These are phyloP conservation scores for Hyperoodon ampullatus DNA, from an alignment of 2,113 vertebrate genomes.

Conservation along the genomic window DNA sequence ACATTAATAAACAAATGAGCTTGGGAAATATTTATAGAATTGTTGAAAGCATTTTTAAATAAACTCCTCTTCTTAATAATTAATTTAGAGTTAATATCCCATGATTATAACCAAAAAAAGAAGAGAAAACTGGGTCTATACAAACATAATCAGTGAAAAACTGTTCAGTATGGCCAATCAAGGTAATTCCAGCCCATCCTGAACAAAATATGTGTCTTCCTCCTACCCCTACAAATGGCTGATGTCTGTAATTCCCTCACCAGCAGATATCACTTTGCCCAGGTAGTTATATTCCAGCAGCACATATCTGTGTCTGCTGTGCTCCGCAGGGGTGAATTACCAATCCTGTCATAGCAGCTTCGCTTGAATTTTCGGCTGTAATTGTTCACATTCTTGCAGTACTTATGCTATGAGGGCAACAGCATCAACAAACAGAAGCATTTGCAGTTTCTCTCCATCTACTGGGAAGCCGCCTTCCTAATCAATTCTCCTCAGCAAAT, in stretches of 20 bases:
- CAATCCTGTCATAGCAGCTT: conserved; percentile 59
- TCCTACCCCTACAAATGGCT: not conserved
- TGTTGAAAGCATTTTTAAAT: not conserved
- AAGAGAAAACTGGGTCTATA: not conserved
- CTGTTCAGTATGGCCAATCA: not conserved
- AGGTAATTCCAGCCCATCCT: not conserved
- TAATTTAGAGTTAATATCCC: not conserved
- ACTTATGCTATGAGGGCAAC: conserved; percentile 8
- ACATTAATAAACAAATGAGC: not conserved
- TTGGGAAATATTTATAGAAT: not conserved
- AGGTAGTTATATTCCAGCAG: not conserved
- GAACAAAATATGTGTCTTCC: not conserved
- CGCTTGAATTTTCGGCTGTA: conserved; percentile 39
- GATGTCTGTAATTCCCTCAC: not conserved
- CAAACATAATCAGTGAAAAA: not conserved
- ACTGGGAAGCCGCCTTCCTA: conserved; percentile 74
- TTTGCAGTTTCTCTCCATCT: conserved; percentile 77
- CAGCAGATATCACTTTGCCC: conserved; percentile 1
- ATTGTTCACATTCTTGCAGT: conserved; percentile 66
- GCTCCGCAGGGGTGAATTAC: conserved; percentile 27
- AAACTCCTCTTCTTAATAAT: not conserved
- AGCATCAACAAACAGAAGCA: conserved; percentile 63
- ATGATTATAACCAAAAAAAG: not conserved
- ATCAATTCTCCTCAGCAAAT: conserved; percentile 82
- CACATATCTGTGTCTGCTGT: not conserved